Evolutionary conservation across 2,113 vertebrate species (phyloP).

Genomic region (Lagopus leucura): DNA sequence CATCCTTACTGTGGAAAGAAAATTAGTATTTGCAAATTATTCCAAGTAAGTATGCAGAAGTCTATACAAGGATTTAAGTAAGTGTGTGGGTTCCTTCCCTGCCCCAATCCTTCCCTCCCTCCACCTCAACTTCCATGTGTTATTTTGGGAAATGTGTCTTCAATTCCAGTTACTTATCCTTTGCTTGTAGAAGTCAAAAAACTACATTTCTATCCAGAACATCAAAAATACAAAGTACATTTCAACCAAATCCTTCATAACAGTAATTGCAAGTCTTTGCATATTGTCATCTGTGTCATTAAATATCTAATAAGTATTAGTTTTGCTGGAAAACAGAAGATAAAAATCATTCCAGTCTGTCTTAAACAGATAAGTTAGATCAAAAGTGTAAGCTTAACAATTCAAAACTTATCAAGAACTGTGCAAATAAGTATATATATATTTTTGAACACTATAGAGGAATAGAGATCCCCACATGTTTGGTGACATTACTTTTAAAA

Average conservation of each 20-base stretch:
- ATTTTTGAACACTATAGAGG: neutral
- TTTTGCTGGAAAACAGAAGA: neutral
- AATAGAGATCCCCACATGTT: neutral
- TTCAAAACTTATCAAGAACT: neutral
- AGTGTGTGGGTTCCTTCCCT: neutral
- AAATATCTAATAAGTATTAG: neutral
- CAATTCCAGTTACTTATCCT: neutral
- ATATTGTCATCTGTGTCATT: neutral
- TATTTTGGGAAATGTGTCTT: neutral
- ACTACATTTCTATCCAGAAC: neutral
- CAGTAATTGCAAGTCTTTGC: neutral
- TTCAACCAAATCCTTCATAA: neutral
- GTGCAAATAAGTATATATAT: neutral
- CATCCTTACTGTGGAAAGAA: neutral
- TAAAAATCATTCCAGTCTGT: neutral
- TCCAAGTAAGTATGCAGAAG: neutral
- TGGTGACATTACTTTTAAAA: neutral
- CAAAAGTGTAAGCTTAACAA: neutral
- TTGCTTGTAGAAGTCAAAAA: neutral
- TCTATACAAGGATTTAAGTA: neutral
- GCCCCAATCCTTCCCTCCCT: too few relatives aligned
- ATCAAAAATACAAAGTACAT: neutral
- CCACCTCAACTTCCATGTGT: neutral
- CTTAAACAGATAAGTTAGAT: neutral
- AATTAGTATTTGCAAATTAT: neutral